Base-by-base conservation (phyloP, 2,888 invertebrate genomes). In the Apamea monoglypha region DNA sequence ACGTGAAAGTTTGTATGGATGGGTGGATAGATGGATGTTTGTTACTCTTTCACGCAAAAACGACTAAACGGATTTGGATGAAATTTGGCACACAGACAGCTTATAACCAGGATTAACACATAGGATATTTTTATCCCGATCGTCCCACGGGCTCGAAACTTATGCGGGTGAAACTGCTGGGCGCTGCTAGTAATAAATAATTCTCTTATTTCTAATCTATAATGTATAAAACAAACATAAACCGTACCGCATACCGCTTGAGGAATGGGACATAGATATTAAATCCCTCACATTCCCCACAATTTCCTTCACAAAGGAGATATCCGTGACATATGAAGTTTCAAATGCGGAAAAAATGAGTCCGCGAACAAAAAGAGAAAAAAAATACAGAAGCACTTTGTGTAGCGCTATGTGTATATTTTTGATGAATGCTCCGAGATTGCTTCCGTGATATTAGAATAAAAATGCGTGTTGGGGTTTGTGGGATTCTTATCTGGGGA, bases 321-420 rank as follows among this genome's bases (percentile, higher is more conserved):
- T 74, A 61, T 68, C 74, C 66, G 36, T 78, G 73, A 88, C 83
- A 81, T 79, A 85, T 79, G 86, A 81, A 78, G 81, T 88, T 85
- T 82, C 77, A 82, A 88, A 89, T 81, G 83, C 76, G 85, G 74
- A 87, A 87, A 85, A 85, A 81, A 87, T 82, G 67, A 66, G 75
- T 53, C 32, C 32, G 63, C 50, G 63, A 36, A 78, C 59, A 64
- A 64, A 74, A 72, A 66, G 50, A 50, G 18, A 63, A 5, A 66
- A 47, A 72, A 76, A 75, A 56, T 66, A 72, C 56, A 66, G 53
- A 66, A 76, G 66, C 83, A 76, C 68, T 83, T 72, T 74, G 66
- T 83, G 73, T 69, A 56, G 47, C 64, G 36, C 59, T 72, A 47
- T 12, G 32, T 66, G 66, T 83, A 56, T 85, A 72, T 59, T 83